phyloP scores from a whole-genome alignment of 2,888 invertebrate genomes.

The Melitaea athalia region DNA sequence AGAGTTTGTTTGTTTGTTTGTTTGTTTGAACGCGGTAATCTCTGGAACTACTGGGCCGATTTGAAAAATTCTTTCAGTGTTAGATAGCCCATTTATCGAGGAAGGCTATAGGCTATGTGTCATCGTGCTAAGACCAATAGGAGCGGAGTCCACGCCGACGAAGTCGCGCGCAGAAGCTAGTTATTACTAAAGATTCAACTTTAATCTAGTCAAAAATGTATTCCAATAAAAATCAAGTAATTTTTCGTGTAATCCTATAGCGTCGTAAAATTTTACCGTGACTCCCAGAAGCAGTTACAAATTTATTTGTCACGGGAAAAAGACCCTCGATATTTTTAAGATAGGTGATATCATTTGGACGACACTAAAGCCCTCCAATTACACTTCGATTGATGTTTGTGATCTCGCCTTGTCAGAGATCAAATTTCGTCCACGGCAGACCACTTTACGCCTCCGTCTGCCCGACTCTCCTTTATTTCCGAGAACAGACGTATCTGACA shows the following conservation, averaged over 20 bases:
- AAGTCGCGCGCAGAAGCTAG: too few species aligned
- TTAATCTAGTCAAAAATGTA: neutral
- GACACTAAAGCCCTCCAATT: constrained; percentile 72
- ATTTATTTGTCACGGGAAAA: constrained; percentile 39
- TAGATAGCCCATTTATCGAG: too few species aligned
- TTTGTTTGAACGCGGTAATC: too few species aligned
- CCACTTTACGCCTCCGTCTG: constrained; percentile 65
- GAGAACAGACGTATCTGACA: constrained; percentile 71
- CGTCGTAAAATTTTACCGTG: constrained; percentile 31
- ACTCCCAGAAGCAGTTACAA: constrained; percentile 30
- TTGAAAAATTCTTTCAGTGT: too few species aligned
- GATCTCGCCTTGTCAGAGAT: constrained; percentile 67
- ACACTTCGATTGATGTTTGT: constrained; percentile 72
- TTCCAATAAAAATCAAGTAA: constrained; percentile 19
- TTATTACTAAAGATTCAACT: neutral
- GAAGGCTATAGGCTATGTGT: too few species aligned
- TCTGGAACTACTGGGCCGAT: too few species aligned
- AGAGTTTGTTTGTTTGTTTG: too few species aligned
- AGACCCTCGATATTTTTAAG: constrained; percentile 43
- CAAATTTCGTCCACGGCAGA: constrained; percentile 62
- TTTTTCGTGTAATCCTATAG: constrained; percentile 28
- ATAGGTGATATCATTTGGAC: constrained; percentile 60
- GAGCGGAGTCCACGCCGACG: too few species aligned
- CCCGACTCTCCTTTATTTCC: constrained; percentile 56
- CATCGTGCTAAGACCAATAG: too few species aligned